phyloP scores from a whole-genome alignment of 2,888 invertebrate genomes.

The Merodon equestris region DNA sequence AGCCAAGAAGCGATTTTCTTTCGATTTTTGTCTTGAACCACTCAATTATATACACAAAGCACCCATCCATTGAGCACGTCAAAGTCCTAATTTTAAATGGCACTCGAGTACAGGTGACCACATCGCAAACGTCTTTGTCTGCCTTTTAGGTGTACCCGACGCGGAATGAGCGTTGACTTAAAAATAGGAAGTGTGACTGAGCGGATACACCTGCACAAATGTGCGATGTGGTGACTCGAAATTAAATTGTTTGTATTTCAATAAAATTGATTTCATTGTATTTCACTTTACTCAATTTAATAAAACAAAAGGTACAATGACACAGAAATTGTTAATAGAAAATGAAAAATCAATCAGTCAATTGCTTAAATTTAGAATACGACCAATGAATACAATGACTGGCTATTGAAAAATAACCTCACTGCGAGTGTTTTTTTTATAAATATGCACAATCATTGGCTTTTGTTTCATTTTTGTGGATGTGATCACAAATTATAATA shows the following conservation, averaged over 20 bases:
- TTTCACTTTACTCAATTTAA: slow-evolving; percentile 27
- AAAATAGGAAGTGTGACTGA: background rate
- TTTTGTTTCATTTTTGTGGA: too few species aligned
- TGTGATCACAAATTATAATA: too few species aligned
- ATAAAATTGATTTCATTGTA: background rate
- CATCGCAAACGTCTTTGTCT: background rate
- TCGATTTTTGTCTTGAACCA: background rate
- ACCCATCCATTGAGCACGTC: background rate
- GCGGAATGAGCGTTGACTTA: background rate
- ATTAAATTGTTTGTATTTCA: background rate
- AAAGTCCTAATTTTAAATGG: slow-evolving; percentile 2
- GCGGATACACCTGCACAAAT: background rate
- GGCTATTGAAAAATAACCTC: too few species aligned
- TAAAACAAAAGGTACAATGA: slow-evolving; percentile 14
- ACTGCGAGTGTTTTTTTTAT: too few species aligned
- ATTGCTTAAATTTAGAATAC: too few species aligned
- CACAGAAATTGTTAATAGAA: background rate
- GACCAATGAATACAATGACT: too few species aligned
- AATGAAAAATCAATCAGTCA: background rate
- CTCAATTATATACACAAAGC: background rate
- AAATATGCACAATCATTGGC: too few species aligned
- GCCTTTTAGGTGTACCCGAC: background rate
- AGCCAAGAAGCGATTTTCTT: too few species aligned
- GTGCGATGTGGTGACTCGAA: background rate
- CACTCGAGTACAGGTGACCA: background rate